Evolutionary conservation across 2,888 invertebrate genomes (phyloP).

Genomic region (Apodemia zela): DNA sequence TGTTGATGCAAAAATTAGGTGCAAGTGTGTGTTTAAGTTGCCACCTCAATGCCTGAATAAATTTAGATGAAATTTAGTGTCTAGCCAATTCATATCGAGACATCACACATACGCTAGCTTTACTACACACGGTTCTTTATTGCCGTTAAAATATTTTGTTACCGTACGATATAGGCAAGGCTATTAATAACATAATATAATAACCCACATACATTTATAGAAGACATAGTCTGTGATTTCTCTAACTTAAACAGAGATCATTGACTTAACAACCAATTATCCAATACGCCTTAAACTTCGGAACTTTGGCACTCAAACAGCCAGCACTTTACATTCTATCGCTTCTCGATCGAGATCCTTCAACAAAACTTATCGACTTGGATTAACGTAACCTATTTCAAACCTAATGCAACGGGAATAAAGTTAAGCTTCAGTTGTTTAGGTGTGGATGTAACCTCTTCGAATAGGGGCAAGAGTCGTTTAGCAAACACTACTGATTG

Average conservation of each 20-base stretch:
- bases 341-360: neutral
- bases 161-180: too few relatives aligned
- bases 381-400: neutral
- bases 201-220: too few relatives aligned
- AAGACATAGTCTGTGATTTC: neutral
- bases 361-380: neutral
- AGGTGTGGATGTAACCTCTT: neutral
- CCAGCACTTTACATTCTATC: slow-evolving; percentile 9
- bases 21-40: too few relatives aligned
- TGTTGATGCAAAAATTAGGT: too few relatives aligned
- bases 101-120: too few relatives aligned
- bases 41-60: too few relatives aligned
- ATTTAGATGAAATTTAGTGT: too few relatives aligned
- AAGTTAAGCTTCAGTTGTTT: neutral
- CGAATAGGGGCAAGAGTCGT: neutral
- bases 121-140: too few relatives aligned
- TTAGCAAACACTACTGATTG: slow-evolving; percentile 10
- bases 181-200: too few relatives aligned
- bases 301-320: neutral
- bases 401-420: neutral
- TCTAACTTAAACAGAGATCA: neutral
- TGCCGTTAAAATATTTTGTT: too few relatives aligned
- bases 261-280: slow-evolving; percentile 3
- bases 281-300: slow-evolving; percentile 3
- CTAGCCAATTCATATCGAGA: too few relatives aligned